Conservation (phyloP, 2,888 invertebrate genomes). For the Diadromus collaris region DNA sequence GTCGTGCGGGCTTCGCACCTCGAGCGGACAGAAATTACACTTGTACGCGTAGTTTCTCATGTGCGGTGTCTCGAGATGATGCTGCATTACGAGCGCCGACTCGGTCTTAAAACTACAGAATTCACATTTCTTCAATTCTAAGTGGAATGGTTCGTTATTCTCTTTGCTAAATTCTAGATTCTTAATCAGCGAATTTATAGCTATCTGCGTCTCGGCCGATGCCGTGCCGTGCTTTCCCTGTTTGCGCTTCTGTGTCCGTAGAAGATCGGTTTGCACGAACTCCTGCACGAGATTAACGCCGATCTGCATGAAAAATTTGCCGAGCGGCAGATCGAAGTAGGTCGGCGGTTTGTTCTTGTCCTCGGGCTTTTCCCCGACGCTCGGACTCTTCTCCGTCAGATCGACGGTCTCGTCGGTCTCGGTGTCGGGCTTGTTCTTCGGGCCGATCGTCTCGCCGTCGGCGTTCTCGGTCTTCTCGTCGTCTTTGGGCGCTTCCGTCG, state of each 20-base stretch:
- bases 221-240: constrained; percentile 85
- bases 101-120: constrained; percentile 95
- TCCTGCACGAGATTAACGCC: constrained; percentile 96
- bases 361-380: constrained; percentile 62
- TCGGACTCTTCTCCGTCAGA: constrained; percentile 63
- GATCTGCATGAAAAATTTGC: constrained; percentile 95
- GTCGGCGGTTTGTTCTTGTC: constrained; percentile 82
- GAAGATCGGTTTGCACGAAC: constrained; percentile 94
- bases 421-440: constrained; percentile 59
- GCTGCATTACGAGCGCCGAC: constrained; percentile 90
- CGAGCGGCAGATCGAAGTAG: constrained; percentile 93
- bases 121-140: constrained; percentile 91
- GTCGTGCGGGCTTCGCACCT: constrained; percentile 92
- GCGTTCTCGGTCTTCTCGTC: constrained; percentile 69
- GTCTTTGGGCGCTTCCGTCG: constrained; percentile 56
- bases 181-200: constrained; percentile 91
- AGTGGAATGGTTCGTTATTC: constrained; percentile 90
- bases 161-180: constrained; percentile 93
- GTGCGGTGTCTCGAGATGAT: constrained; percentile 95
- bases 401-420: constrained; percentile 67
- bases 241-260: constrained; percentile 93
- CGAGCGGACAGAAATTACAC: constrained; percentile 92
- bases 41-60: constrained; percentile 93
- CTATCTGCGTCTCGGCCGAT: constrained; percentile 87
- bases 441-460: constrained; percentile 55